Conservation (phyloP, 1,140 invertebrate genomes). For the Rhyacophila brunnea region DNA sequence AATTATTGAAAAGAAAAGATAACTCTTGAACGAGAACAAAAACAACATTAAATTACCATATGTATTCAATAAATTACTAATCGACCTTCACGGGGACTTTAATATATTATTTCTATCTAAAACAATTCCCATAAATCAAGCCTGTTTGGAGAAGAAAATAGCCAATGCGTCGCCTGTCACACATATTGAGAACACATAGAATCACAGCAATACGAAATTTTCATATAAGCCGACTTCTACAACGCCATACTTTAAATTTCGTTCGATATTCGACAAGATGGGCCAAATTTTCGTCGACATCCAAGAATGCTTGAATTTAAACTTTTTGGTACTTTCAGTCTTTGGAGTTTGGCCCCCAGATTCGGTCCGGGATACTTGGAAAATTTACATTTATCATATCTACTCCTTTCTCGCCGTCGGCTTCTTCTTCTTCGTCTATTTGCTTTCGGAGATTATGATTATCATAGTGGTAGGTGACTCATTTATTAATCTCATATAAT, state of each 20-base stretch:
- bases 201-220: background rate
- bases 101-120: too few species aligned
- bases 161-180: too few species aligned
- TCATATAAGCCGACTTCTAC: background rate
- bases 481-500: too few species aligned
- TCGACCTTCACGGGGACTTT: too few species aligned
- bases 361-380: slow-evolving; percentile 1
- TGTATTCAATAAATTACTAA: too few species aligned
- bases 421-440: slow-evolving; percentile 24
- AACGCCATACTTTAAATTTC: background rate
- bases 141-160: too few species aligned
- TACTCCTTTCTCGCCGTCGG: slow-evolving; percentile 13
- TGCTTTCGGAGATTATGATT: slow-evolving; percentile 29
- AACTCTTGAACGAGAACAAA: too few species aligned
- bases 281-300: background rate
- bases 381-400: slow-evolving; percentile 3
- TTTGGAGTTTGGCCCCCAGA: slow-evolving; percentile 18
- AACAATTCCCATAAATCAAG: too few species aligned
- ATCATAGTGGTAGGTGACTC: slow-evolving; percentile 24
- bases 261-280: background rate
- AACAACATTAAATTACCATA: too few species aligned
- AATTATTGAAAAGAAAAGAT: too few species aligned
- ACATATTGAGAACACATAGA: too few species aligned
- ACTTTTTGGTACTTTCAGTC: slow-evolving; percentile 9
- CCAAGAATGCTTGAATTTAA: slow-evolving; percentile 6